These are phyloP conservation scores for Alloplasta piceator DNA, from an alignment of 2,888 invertebrate genomes.

Conservation along the genomic window DNA sequence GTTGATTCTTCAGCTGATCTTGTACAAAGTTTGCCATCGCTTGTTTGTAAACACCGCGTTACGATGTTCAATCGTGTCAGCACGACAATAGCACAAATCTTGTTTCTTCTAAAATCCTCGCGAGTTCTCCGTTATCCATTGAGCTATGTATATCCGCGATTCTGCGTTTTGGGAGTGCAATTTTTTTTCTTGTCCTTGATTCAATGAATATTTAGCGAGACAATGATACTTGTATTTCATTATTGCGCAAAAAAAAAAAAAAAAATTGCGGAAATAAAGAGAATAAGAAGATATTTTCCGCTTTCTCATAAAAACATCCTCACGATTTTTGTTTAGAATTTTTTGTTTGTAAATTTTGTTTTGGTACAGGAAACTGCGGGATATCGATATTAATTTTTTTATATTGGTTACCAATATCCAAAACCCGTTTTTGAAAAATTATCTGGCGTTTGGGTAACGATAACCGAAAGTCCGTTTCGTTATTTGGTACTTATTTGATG, in stretches of 20 bases:
- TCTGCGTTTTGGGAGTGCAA: conserved; percentile 5
- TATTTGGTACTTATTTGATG: no score
- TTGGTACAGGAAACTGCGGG: no score
- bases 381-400: no score
- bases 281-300: background rate
- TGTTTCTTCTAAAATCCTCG: background rate
- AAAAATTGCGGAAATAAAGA: conserved; percentile 28
- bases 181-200: conserved; percentile 19
- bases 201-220: conserved; percentile 14
- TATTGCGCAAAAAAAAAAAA: conserved; percentile 31
- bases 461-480: no score
- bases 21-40: background rate
- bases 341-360: no score
- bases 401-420: no score
- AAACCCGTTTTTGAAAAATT: no score
- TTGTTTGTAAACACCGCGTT: background rate
- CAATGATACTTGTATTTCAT: conserved; percentile 39
- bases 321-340: no score
- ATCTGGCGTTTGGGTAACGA: no score
- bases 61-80: background rate
- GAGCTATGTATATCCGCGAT: conserved; percentile 34
- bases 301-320: no score
- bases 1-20: conserved; percentile 4
- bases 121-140: background rate
- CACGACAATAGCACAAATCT: conserved; percentile 15